A percentile compares a stretch with the other conserved stretches of the same genome.
These are phyloP conservation scores for Nesogale talazaci DNA, from an alignment of 2,113 vertebrate species.

Conservation along the genomic window DNA sequence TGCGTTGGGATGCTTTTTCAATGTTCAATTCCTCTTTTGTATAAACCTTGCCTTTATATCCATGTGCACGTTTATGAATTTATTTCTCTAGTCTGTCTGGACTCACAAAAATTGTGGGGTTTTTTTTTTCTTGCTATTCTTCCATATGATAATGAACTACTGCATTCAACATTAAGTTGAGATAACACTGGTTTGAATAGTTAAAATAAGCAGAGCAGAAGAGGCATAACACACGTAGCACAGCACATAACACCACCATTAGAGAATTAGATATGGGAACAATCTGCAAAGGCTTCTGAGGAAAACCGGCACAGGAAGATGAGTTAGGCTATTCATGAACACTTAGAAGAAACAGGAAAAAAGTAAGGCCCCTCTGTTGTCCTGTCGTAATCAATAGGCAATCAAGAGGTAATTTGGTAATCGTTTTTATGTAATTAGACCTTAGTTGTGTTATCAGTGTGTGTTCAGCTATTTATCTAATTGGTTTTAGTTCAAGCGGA, in stretches of 20 bases:
- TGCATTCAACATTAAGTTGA: background rate
- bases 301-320: background rate
- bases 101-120: too few relatives aligned
- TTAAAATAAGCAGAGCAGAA: background rate
- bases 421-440: background rate
- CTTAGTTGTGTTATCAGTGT: too few relatives aligned
- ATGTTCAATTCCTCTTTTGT: too few relatives aligned
- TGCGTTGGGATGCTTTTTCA: too few relatives aligned
- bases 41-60: too few relatives aligned
- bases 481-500: too few relatives aligned
- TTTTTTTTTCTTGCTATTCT: background rate
- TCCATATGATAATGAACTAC: background rate
- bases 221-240: background rate
- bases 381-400: background rate
- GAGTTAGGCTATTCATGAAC: background rate
- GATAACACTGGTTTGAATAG: background rate
- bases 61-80: too few relatives aligned
- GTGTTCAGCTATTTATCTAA: too few relatives aligned
- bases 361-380: background rate
- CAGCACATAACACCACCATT: background rate
- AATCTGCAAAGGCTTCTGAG: background rate
- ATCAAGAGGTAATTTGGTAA: background rate
- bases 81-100: too few relatives aligned
- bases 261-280: background rate
- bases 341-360: background rate